Percentiles rank a stretch among this genome's conserved stretches.
These are phyloP conservation scores for Momotus momota DNA, from an alignment of 2,797 vertebrate genomes.

Conservation along the genomic window DNA sequence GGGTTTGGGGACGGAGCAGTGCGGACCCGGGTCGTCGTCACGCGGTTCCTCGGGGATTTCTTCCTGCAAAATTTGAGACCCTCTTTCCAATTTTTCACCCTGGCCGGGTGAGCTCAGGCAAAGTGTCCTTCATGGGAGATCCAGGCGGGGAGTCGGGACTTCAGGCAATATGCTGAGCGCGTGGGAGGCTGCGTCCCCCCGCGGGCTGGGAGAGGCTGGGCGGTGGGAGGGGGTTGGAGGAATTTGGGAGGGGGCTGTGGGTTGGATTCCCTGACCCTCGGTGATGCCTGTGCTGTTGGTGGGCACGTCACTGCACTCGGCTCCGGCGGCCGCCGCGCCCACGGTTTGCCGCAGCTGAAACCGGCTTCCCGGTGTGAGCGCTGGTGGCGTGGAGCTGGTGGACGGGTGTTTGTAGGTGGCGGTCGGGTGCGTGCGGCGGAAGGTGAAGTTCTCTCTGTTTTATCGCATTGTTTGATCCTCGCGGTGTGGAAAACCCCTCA, in stretches of 20 bases:
- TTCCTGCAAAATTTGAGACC: constrained; percentile 27
- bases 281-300: fast-evolving
- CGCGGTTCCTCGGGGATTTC: not conserved
- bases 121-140: not conserved
- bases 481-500: not conserved
- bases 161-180: not conserved
- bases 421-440: not conserved
- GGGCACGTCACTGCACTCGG: not conserved
- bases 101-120: not conserved
- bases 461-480: not conserved
- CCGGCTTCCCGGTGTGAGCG: not conserved
- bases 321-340: not conserved
- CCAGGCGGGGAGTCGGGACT: fast-evolving
- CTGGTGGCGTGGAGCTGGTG: fast-evolving
- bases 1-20: constrained; percentile 58
- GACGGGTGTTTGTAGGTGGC: fast-evolving
- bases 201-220: not conserved
- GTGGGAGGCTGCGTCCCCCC: not conserved
- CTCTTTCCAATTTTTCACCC: not conserved
- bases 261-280: not conserved
- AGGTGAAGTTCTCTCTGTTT: not conserved
- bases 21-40: not conserved
- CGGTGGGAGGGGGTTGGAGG: not conserved
- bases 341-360: not conserved
- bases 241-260: not conserved